Evolutionary conservation across 92 coral and sea anemone genomes (phyloP), one percentile per base, ranked within the genome.

Genomic region (Actinernus sp.): DNA sequence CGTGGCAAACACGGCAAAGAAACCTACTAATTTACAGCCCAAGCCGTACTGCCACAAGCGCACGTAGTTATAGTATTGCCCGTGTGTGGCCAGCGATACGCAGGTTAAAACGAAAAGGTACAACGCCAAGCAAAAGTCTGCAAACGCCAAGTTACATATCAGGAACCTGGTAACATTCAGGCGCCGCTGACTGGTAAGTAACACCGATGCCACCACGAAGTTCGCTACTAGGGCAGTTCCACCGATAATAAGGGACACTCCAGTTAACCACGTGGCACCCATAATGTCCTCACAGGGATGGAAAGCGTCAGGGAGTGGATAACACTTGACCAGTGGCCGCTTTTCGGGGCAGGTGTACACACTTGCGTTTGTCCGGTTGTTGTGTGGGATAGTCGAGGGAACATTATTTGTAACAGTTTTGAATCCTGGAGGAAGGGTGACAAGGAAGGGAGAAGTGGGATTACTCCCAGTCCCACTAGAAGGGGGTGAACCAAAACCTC

Each of bases 251-350:
- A 81, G 67, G 1, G 95, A 95, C 0, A 87, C 72, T 0, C 48
- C 88, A 3, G 97, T 91, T 43, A 95, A 62, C 92, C 93, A 88
- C 26, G 74, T 68, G 1, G 88, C 87, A 0, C 99, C 99, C 99
- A 95, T 95, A 31, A 95, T 84, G 37, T 95, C 84, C 39, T 95
- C 97, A 57, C 99, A 95, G 0, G 99, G 99, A 36, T 91, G 88
- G 61, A 83, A 91, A 0, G 92, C 96, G 37, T 81, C 89, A 3
- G 90, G 83, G 30, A 31, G 22, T 6, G 99, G 97, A 18, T 63
- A 51, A 44, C 99, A 95, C 37, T 58, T 47, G 4, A 87, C 65
- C 20, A 10, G 25, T n/a, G 34, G 26, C 19, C 40, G 48, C 50
- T 51, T 40, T n/a, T 40, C 44, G 34, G 45, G 60, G 56, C 66